Base-by-base conservation (phyloP, 2,113 vertebrate genomes). In the Spheniscus mendiculus region DNA sequence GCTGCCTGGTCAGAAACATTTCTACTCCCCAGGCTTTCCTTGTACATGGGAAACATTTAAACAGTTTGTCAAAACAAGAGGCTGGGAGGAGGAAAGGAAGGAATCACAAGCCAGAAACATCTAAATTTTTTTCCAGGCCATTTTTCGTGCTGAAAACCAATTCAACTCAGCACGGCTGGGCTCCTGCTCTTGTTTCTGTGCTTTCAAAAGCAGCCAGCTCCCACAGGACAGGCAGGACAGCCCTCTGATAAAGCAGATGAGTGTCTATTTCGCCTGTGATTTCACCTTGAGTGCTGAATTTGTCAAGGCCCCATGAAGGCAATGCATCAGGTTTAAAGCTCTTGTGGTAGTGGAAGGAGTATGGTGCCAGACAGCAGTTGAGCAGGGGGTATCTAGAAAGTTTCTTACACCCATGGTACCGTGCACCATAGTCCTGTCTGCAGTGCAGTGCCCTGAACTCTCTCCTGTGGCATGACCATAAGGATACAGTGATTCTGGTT, bases 121-220 rank as follows among this genome's bases (percentile, higher is more conserved):
- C 17, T 52, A 27, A 3, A 21, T 52, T 34, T 65, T 62, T 81
- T 34, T 53, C 11, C 3, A 3, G 4, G 6, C 9, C 14, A 6
- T 22, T 90, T 74, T 78, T 87, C 23, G 14, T 49, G 14, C 56
- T 63, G 47, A 83, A 95, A 95, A 63, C 12, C 30, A 85, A 85
- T 71, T 22, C 7, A 30, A 2, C 29, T 63, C 67, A 50, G 17
- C 47, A 83, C 17, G 11, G 3, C 10, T 78, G 52, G 11, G 9
- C 4, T 62, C 14, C 44, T 44, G 32, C 12, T 87, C 49, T 86
- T 40, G 13, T 58, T 89, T 56, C 44, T 69, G 6, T 36, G 18
- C 49, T 47, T 67, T 50, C 65, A 56, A 77, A 65, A 56, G 34
- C 12, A 44, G 12, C 19, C n/a, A 61, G 4, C 3, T 82, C 40